These are phyloP conservation scores for Acyrthosiphon pisum DNA, from an alignment of 1,140 invertebrate species.

Conservation along the genomic window DNA sequence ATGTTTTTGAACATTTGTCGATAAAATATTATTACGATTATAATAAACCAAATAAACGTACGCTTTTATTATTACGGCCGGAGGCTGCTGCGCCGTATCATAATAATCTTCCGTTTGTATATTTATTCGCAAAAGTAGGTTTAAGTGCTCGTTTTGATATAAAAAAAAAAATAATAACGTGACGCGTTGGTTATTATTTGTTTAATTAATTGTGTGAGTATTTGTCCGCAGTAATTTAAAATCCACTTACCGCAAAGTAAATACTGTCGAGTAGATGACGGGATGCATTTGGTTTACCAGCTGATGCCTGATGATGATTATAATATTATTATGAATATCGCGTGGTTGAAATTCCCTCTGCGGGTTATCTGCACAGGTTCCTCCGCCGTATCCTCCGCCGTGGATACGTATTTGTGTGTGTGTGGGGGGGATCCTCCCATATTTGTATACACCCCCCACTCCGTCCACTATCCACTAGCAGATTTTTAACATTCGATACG, in stretches of 20 bases:
- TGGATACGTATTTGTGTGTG: too few species aligned
- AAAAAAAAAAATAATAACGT: neutral
- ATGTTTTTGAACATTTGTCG: neutral
- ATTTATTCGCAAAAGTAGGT: neutral
- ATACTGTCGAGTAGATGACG: neutral
- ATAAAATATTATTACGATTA: conserved; percentile 8
- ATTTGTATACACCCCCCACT: neutral
- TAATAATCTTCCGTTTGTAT: neutral
- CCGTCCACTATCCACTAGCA: neutral
- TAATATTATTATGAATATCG: neutral
- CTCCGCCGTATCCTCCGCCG: too few species aligned
- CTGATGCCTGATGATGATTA: neutral
- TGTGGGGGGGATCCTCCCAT: neutral
- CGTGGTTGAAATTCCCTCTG: neutral
- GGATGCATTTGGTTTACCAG: neutral
- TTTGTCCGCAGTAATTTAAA: neutral
- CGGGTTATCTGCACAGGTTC: neutral
- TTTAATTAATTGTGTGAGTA: neutral
- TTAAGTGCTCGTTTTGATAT: neutral
- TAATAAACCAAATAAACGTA: neutral
- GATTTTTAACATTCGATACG: neutral
- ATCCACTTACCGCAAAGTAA: neutral
- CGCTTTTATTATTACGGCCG: neutral
- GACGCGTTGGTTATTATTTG: neutral
- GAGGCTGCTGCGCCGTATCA: neutral